Conservation (phyloP, 2,888 invertebrate genomes). For the Acanthacorydalis orientalis region DNA sequence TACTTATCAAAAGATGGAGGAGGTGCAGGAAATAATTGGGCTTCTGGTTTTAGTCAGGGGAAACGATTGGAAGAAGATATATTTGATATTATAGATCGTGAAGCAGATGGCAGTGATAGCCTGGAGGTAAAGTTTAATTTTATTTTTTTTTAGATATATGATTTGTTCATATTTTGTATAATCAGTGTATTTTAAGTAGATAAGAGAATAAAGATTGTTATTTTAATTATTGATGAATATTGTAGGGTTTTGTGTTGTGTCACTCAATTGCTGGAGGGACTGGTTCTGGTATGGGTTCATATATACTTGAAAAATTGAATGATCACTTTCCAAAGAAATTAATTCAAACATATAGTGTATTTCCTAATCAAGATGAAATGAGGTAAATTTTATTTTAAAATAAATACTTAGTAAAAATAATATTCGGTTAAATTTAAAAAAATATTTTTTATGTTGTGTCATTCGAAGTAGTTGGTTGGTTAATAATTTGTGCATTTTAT, state of each 20-base stretch:
- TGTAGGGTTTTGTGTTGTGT: conserved; percentile 87
- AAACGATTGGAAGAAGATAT: conserved; percentile 89
- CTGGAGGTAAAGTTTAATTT: conserved; percentile 52
- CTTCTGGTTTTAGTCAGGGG: conserved; percentile 87
- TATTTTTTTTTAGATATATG: background rate
- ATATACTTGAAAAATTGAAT: conserved; percentile 72
- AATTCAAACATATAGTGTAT: conserved; percentile 97
- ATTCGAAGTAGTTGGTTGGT: background rate
- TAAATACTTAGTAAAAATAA: background rate
- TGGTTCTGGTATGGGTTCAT: conserved; percentile 98
- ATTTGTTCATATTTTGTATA: background rate
- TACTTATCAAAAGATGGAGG: conserved; percentile 94
- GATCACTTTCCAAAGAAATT: conserved; percentile 95
- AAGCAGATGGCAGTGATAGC: conserved; percentile 97
- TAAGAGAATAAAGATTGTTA: background rate
- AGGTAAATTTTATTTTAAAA: conserved; percentile 31
- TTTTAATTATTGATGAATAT: conserved; percentile 9
- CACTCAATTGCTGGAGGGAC: conserved; percentile 99
- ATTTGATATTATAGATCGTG: conserved; percentile 95
- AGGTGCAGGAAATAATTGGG: conserved; percentile 99
- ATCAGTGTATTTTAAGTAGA: background rate
- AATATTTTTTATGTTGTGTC: background rate
- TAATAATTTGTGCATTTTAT: background rate
- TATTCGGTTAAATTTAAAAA: background rate
- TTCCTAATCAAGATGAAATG: conserved; percentile 93